Base-by-base conservation (phyloP, 64 coral and sea anemone genomes). In the Trachythela sp. region DNA sequence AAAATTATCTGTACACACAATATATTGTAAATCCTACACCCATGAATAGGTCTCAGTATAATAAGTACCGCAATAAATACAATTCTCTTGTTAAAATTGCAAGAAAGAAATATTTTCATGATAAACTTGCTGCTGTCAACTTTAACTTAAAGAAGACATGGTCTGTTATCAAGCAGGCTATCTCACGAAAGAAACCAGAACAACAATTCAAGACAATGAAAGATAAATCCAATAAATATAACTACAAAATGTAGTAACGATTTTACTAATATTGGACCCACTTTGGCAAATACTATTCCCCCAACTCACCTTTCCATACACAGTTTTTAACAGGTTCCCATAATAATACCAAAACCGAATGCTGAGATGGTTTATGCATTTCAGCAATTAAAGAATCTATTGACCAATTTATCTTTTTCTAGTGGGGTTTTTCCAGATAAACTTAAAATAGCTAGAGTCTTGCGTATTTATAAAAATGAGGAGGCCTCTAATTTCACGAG, bases 121-220 rank as follows among this genome's bases (percentile, higher is more conserved):
- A 49, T 7, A 49, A 49, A 15, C 48, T 49, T 9, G 48, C 15
- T 49, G 7, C 48, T 7, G 48, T 49, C 15, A 49, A 6, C 15
- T 49, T 15, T 49, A 49, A 49, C 15, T 15, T 49, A 15, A 49
- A 49, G 15, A 49, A 49, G 15, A 49, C 48, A 9, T 49, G 48
- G 48, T 49, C 48, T 49, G 48, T 49, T 15, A 49, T 49, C 15
- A 49, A 49, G 15, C 48, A 49, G 15, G 48, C 15, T 40, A 77
- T 87, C 56, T 84, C 30, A 34, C 48, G 0, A 91, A 91, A 52
- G 75, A 36, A 38, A 91, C 72, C 32, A 86, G 85, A 75, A 91
- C 30, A 35, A 80, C 13, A 31, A 24, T 35, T 39, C 31, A 80
- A 80, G 27, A 35, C 38, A 14, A 80, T 49, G 48, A 15, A 49